These are phyloP conservation scores for Carterocephalus palaemon DNA, from an alignment of 2,888 invertebrate genomes.

Conservation along the genomic window DNA sequence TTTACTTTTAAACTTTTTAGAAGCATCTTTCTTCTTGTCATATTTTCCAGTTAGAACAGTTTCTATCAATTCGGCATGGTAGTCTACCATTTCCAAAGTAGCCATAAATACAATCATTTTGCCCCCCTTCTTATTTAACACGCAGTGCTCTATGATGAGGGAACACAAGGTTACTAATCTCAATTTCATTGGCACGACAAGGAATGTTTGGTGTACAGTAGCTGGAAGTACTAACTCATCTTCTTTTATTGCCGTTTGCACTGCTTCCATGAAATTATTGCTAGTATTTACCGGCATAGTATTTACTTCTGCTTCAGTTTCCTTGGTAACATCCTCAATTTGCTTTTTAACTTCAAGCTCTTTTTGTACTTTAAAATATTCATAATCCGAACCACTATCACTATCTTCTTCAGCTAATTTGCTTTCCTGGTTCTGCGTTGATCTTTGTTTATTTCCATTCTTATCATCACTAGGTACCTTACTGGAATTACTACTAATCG, in stretches of 20 bases:
- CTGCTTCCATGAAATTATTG: conserved; percentile 60
- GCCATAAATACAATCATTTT: conserved; percentile 95
- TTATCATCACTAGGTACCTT: conserved; percentile 29
- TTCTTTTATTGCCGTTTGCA: conserved; percentile 68
- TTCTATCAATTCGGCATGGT: conserved; percentile 87
- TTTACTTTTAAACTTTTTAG: conserved; percentile 45
- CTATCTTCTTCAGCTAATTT: conserved; percentile 43
- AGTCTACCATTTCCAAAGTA: conserved; percentile 96
- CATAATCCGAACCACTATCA: conserved; percentile 74
- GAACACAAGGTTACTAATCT: conserved; percentile 90
- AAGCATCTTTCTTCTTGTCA: conserved; percentile 45
- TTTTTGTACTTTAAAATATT: conserved; percentile 75
- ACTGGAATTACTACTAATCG: conserved; percentile 36
- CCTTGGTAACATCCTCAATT: conserved; percentile 33
- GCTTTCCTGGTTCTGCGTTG: conserved; percentile 13
- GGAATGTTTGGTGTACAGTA: conserved; percentile 88
- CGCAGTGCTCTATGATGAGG: conserved; percentile 86
- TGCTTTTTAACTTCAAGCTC: conserved; percentile 47
- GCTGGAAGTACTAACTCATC: conserved; percentile 88
- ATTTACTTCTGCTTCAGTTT: conserved; percentile 33
- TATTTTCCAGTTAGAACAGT: conserved; percentile 76
- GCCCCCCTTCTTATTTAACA: conserved; percentile 72
- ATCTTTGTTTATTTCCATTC: conserved; percentile 24
- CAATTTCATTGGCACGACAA: conserved; percentile 92
- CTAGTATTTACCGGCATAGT: conserved; percentile 21